These are phyloP conservation scores for Malurus alboscapulatus DNA, from an alignment of 2,113 vertebrate species.

Conservation along the genomic window DNA sequence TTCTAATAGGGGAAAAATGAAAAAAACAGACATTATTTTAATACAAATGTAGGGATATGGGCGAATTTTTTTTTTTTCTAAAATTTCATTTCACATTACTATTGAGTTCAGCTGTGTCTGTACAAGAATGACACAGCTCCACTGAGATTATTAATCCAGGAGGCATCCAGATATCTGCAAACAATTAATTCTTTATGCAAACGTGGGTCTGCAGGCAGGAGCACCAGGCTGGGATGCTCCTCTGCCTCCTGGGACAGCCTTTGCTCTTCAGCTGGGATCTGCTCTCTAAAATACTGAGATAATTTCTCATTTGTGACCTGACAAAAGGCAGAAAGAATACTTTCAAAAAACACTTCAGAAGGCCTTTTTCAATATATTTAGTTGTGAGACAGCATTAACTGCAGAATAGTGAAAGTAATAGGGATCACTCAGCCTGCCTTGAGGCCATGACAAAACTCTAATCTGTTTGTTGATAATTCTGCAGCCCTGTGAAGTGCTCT, in stretches of 20 bases:
- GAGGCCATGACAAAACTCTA: background rate
- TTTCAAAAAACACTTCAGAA: background rate
- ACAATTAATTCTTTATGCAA: background rate
- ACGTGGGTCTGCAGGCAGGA: background rate
- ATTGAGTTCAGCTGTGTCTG: background rate
- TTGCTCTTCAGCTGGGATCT: background rate
- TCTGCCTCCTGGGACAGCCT: background rate
- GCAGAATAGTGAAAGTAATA: background rate
- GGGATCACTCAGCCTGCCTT: constrained; percentile 9
- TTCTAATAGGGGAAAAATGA: background rate
- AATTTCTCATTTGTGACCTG: background rate
- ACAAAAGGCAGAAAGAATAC: background rate
- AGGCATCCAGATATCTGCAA: background rate
- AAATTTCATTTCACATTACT: background rate
- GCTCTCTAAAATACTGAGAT: background rate
- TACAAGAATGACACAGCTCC: background rate
- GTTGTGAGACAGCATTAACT: background rate
- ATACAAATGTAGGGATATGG: background rate
- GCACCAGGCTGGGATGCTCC: background rate
- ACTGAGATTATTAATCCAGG: background rate
- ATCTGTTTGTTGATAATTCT: constrained; percentile 23
- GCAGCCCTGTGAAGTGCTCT: background rate
- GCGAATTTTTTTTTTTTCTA: background rate
- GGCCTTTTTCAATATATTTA: background rate
- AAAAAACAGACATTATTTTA: background rate